Evolutionary conservation across 2,113 vertebrate species (phyloP).

Genomic region (Phrynosoma blainvillii): DNA sequence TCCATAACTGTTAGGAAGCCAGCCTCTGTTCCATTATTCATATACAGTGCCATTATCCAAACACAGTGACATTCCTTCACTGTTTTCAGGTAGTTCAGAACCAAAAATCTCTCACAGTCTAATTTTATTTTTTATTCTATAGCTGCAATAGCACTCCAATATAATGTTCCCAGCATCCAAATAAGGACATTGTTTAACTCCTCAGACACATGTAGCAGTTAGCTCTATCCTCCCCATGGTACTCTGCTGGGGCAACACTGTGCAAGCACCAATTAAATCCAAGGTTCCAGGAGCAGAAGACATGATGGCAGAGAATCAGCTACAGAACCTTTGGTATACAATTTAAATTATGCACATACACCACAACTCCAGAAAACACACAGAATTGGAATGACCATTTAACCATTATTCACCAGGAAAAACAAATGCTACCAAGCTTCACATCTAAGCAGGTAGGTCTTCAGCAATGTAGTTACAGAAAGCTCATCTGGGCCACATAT

Average conservation of each 20-base stretch:
- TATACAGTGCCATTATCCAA: slow-evolving; percentile 26
- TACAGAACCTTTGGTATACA: not conserved
- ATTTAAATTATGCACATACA: not conserved
- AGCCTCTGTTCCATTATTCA: not conserved
- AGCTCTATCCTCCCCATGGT: not conserved
- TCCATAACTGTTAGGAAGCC: not conserved
- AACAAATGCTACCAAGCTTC: slow-evolving; percentile 20
- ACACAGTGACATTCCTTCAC: slow-evolving; percentile 12
- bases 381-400: slow-evolving; percentile 6
- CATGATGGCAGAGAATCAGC: not conserved
- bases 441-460: not conserved
- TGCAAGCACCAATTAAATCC: not conserved
- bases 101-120: slow-evolving; percentile 19
- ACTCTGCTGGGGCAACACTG: not conserved
- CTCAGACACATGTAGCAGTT: not conserved
- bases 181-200: not conserved
- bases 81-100: not conserved
- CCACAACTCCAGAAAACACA: not conserved
- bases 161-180: not conserved
- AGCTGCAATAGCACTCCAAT: not conserved
- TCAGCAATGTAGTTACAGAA: too few species aligned
- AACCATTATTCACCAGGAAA: slow-evolving; percentile 21
- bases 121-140: not conserved
- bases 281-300: not conserved
- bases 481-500: too few species aligned